Evolutionary conservation across 2,888 invertebrate genomes (phyloP), one percentile per base, ranked within the genome.

Genomic region (Alsophila aescularia): DNA sequence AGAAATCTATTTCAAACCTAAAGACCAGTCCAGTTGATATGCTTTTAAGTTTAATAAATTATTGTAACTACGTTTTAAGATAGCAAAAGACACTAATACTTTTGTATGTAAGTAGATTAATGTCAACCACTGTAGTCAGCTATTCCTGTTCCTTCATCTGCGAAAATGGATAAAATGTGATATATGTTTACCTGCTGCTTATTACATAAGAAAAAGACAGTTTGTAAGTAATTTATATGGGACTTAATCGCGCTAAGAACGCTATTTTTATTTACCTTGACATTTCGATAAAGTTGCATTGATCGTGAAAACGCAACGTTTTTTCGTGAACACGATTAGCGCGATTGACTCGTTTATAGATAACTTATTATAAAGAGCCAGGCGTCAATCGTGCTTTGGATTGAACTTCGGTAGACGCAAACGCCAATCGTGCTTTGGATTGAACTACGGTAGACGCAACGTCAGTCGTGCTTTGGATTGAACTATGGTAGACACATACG

Each of bases 1-100:
- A 73, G 81, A 85, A 87, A 87, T 82, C 86, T 88, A 88, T 89
- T 88, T 89, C 88, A 87, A 87, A 84, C 80, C 86, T 84, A 75
- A 76, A 81, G 73, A 81, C 78, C 60, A 82, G 84, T 86, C 80
- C 81, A 88, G 72, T 47, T 77, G 73, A 72, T 75, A 75, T 77
- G 77, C 75, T 77, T 75, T 75, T 81, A 81, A 78, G 70, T 77
- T 77, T 64, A 69, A 69, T 72, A 67, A 68, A 67, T 72, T 72
- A 75, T 50, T 63, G 66, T 69, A 67, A 58, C 45, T 54, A 56
- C 44, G 37, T 70, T 72, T 54, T 75, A 79, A 76, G 73, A 73
- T 77, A 77, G 73, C 70, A 58, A 78, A 84, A 85, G 77, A 81
- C 83, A 79, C 77, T 67, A 75, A 75, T 77, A 77, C 66, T 80